phyloP scores from a whole-genome alignment of 2,113 vertebrate species.

The Hyla sarda region DNA sequence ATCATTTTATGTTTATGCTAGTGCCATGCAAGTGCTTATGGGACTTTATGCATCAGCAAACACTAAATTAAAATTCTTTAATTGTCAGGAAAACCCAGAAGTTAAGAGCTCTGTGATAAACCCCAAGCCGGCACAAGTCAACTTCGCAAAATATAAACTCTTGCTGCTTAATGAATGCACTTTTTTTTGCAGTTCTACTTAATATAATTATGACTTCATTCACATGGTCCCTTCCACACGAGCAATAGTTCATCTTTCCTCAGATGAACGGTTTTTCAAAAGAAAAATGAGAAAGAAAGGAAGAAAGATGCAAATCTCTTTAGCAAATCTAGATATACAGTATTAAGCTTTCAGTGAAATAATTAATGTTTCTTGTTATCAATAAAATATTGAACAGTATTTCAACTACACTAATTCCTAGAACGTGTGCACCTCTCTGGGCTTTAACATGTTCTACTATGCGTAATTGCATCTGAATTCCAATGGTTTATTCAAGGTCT shows the following conservation, averaged over 20 bases:
- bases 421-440: neutral
- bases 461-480: neutral
- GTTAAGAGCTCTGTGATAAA: neutral
- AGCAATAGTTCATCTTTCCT: neutral
- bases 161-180: neutral
- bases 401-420: neutral
- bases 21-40: neutral
- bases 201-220: neutral
- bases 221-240: neutral
- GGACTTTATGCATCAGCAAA: conserved; percentile 20
- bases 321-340: neutral
- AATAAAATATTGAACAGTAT: neutral
- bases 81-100: neutral
- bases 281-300: too few relatives aligned
- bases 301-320: too few relatives aligned
- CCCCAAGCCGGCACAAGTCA: neutral
- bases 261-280: neutral
- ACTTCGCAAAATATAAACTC: neutral
- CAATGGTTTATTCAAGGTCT: neutral
- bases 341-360: neutral
- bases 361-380: neutral
- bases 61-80: neutral
- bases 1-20: conserved; percentile 16
- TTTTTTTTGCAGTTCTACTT: neutral
- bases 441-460: neutral